Evolutionary conservation across 2,113 vertebrate genomes (phyloP), one percentile per base, ranked within the genome.

Genomic region (Pimephales promelas): DNA sequence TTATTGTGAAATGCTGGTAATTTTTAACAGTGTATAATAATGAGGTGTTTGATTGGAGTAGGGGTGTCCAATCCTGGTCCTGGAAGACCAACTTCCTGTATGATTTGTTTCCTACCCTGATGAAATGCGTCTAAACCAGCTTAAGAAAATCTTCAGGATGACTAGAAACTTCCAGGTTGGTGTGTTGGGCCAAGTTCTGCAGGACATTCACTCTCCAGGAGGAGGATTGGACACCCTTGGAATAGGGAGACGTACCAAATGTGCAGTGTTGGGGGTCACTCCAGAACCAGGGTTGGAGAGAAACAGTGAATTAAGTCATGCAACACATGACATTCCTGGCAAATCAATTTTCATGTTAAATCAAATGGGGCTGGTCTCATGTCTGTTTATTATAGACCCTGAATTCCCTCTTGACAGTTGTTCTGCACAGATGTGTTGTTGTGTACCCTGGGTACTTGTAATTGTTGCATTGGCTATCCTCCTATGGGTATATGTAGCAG

Each of bases 401-500:
- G 7, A 52, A 47, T 22, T 83, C 57, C 43, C 20, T 52, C 9
- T 71, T 13, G 14, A 70, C 40, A 56, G 22, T 2, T 31, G 83
- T 72, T 79, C 49, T 64, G 45, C 47, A 24, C 36, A 36, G 40
- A 56, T 70, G 52, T 79, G 76, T 61, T 56, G 61, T 52, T 28
- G 54, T 90, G 89, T 78, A 79, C 81, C 87, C 82, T 87, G 86
- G 36, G 84, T 87, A 3, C 68, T 4, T 28, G 24, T 87, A n/a
- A 76, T 83, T 83, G 85, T 52, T 79, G 40, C 80, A 83, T 70
- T 49, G 3, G 22, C 6, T 18, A 14, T 5, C 36, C 66, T 40
- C 70, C 61, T 47, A 36, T 75, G 76, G 84, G 47, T 11, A 22
- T 36, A 47, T 10, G 45, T 71, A 76, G 59, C 16, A 18, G 70